Base-by-base conservation (phyloP, 2,888 invertebrate species). In the Omphaloscelis lunosa region DNA sequence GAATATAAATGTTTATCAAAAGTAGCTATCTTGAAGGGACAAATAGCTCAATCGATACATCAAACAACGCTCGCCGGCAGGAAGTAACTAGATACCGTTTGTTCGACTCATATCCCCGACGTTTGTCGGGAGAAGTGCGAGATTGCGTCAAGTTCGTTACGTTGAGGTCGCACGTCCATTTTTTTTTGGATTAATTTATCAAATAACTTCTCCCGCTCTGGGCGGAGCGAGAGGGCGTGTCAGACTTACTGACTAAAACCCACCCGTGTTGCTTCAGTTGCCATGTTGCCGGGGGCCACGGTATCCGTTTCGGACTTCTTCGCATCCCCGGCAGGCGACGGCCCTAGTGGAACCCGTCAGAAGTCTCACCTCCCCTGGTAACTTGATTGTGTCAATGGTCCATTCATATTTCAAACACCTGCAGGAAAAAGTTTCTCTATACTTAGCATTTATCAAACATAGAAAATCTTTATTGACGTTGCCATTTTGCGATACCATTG, bases 21-120 rank as follows among this genome's bases (percentile, higher is more conserved):
- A 29, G 20, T 23, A 53, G 8, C 48, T 29, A 63, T 80, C 53
- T 74, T 48, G 61, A 58, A 75, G 34, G 3, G 51, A 75, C 67
- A 68, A 76, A 73, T 75, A 69, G n/a, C 63, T 75, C 67, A 73
- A 74, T 84, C 71, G 56, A 77, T 79, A 76, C 51, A 75, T 74
- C 65, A 76, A 74, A 72, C 51, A 69, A 53, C 39, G 56, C 29
- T 65, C 53, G 61, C 72, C 66, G 48, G 41, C 67, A 70, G 72
- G 59, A 66, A 76, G 75, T 80, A 69, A 85, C 72, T 69, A 51
- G 72, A 80, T 68, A 73, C 29, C 29, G 59, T 74, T 70, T 74
- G 34, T 62, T 73, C 69, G 39, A 65, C 27, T 74, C 39, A 45
- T 58, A 67, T 67, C 51, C 20, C 34, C n/a, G 41, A 53, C 41